phyloP scores from a whole-genome alignment of 2,113 vertebrate genomes.

The Callaeas wilsoni region DNA sequence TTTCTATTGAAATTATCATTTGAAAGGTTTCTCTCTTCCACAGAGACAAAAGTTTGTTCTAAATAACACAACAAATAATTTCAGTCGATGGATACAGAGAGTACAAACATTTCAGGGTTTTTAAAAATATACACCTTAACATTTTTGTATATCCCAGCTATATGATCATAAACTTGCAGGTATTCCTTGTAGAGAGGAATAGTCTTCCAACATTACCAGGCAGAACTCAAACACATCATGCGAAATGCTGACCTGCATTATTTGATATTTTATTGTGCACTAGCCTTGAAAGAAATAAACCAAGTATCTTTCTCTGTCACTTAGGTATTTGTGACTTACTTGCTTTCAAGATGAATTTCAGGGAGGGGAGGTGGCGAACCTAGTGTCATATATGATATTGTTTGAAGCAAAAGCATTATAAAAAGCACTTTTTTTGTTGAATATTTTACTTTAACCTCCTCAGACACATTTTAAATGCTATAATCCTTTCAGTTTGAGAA shows the following conservation, averaged over 20 bases:
- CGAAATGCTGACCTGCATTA: constrained; percentile 48
- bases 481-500: constrained; percentile 1
- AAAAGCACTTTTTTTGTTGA: background rate
- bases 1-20: constrained; percentile 76
- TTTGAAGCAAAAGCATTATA: background rate
- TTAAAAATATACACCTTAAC: constrained; percentile 5
- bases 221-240: background rate
- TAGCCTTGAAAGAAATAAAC: constrained; percentile 7
- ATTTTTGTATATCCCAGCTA: background rate
- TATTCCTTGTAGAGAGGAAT: constrained; percentile 13
- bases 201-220: background rate
- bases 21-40: constrained; percentile 76
- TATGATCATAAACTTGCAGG: background rate
- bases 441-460: background rate
- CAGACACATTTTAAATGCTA: background rate
- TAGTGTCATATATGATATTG: background rate
- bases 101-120: constrained; percentile 19
- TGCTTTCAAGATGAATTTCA: background rate
- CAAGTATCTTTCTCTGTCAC: constrained; percentile 11
- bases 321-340: constrained; percentile 19
- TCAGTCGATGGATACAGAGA: constrained; percentile 13
- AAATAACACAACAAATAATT: constrained; percentile 74
- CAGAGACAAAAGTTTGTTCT: constrained; percentile 74
- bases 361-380: background rate
- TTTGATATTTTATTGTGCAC: constrained; percentile 20